Evolutionary conservation across 2,113 vertebrate genomes (phyloP).

Genomic region (Circaetus gallicus): DNA sequence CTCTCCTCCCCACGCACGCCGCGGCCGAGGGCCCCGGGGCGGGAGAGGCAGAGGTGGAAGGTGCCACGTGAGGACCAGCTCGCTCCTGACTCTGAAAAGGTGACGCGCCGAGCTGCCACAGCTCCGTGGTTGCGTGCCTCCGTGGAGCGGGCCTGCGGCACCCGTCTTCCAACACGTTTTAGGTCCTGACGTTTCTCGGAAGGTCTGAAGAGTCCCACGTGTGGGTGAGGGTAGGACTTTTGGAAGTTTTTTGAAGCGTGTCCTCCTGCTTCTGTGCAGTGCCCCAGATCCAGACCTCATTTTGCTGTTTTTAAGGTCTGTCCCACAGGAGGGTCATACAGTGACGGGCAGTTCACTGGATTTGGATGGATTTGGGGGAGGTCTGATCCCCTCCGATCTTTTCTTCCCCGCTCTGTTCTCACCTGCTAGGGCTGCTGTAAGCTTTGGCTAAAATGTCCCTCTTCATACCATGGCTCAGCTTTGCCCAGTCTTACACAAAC

Average conservation of each 20-base stretch:
- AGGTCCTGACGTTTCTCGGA: background rate
- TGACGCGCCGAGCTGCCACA: rapidly evolving
- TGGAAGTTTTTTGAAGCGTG: rapidly evolving
- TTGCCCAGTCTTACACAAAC: background rate
- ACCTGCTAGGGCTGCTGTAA: background rate
- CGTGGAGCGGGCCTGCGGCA: rapidly evolving
- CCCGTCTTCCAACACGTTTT: background rate
- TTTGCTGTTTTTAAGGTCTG: background rate
- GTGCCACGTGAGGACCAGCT: background rate
- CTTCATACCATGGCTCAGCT: background rate
- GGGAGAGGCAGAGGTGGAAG: background rate
- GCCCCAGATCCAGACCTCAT: background rate
- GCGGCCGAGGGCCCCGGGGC: background rate
- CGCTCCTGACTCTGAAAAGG: background rate
- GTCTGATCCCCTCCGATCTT: background rate
- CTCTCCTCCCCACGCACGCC: background rate
- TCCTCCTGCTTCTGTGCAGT: background rate
- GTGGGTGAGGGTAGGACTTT: background rate
- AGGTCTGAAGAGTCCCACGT: rapidly evolving
- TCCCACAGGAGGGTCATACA: background rate
- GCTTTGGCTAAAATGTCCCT: background rate
- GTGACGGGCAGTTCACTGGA: background rate
- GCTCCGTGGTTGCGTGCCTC: rapidly evolving
- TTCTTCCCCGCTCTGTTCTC: background rate
- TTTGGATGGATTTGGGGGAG: background rate